These are phyloP conservation scores for Neuroscelio doddi DNA, from an alignment of 2,888 invertebrate genomes.

Conservation along the genomic window DNA sequence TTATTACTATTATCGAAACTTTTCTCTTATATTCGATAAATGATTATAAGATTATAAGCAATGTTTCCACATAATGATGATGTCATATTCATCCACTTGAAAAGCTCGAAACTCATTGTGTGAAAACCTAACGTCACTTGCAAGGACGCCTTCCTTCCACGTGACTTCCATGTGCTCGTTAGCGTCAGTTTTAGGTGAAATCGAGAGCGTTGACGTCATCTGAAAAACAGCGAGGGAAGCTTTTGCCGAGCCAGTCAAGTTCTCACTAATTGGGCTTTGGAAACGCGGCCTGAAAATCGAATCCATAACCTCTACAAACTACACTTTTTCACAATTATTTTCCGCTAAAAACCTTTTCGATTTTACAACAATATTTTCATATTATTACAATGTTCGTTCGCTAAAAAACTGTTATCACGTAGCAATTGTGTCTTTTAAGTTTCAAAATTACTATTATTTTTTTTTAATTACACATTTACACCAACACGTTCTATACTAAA, in stretches of 20 bases:
- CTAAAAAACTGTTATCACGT: background rate
- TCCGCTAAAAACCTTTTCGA: constrained; percentile 10
- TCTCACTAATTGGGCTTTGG: constrained; percentile 65
- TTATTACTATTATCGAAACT: constrained; percentile 24
- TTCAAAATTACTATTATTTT: too few relatives aligned
- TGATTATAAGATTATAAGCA: too few relatives aligned
- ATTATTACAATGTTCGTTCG: background rate
- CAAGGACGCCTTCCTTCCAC: constrained; percentile 65
- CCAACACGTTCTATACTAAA: too few relatives aligned
- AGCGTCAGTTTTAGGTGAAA: constrained; percentile 70
- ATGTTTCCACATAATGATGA: constrained; percentile 25
- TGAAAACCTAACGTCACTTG: constrained; percentile 50
- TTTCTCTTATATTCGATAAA: too few relatives aligned
- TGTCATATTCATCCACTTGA: constrained; percentile 45
- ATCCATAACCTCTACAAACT: constrained; percentile 20
- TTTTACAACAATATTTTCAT: constrained; percentile 4
- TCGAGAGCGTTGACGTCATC: constrained; percentile 66
- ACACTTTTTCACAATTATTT: constrained; percentile 3
- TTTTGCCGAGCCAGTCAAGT: constrained; percentile 38
- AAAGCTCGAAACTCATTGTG: constrained; percentile 41
- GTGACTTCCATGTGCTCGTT: constrained; percentile 72
- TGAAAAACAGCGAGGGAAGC: constrained; percentile 50
- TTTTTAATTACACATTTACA: too few relatives aligned
- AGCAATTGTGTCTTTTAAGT: too few relatives aligned
- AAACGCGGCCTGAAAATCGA: constrained; percentile 40